Conservation (phyloP, 2,113 vertebrate species). For the Zosterops pallidus region DNA sequence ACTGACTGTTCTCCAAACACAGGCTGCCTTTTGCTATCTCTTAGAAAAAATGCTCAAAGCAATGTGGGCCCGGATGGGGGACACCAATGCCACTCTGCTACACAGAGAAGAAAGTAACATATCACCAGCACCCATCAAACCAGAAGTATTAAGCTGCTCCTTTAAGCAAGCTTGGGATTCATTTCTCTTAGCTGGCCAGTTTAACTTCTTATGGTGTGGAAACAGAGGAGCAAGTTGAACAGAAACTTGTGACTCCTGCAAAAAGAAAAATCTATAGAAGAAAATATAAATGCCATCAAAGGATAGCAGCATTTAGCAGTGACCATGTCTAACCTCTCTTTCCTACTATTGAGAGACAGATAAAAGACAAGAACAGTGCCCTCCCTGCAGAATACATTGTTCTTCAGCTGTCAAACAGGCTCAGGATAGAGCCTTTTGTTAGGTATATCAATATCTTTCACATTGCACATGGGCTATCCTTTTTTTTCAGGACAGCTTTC, state of each 20-base stretch:
- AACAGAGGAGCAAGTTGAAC: neutral
- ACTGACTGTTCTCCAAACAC: neutral
- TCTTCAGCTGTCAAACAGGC: neutral
- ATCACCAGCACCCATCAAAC: neutral
- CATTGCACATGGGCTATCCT: neutral
- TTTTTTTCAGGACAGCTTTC: neutral
- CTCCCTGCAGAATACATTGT: neutral
- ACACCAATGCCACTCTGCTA: neutral
- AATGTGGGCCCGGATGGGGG: neutral
- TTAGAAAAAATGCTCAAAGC: neutral
- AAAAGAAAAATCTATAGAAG: neutral
- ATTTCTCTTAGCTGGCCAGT: neutral
- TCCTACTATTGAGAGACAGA: neutral
- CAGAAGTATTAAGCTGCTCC: neutral
- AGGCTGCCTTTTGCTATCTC: neutral
- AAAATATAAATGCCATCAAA: neutral
- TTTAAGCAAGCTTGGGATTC: neutral
- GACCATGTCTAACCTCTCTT: neutral
- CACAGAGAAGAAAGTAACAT: neutral
- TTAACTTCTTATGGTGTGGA: neutral
- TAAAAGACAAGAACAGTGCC: neutral
- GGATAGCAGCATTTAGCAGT: neutral
- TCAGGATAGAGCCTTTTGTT: neutral
- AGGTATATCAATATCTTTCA: neutral
- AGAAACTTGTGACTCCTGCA: accelerated